These are phyloP conservation scores for Galagoides demidoff DNA, from an alignment of 2,797 vertebrate genomes.

Conservation along the genomic window DNA sequence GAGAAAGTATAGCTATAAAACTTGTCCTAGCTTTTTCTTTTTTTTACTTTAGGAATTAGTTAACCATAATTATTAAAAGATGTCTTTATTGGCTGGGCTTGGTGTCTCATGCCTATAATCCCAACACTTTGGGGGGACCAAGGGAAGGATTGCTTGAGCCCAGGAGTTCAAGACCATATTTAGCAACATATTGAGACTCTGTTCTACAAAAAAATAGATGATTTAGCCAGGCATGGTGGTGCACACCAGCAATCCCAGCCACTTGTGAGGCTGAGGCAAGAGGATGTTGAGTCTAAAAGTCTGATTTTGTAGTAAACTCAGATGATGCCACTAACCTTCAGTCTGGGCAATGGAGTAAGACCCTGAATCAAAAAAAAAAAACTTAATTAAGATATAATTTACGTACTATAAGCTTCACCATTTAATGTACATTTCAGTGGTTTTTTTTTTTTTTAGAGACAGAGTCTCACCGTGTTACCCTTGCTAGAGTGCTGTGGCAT, in stretches of 20 bases:
- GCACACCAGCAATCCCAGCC: too few species aligned
- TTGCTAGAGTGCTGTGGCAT: too few species aligned
- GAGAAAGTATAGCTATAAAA: background rate
- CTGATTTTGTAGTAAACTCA: background rate
- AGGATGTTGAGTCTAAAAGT: background rate
- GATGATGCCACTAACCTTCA: background rate
- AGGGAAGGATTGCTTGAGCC: too few species aligned
- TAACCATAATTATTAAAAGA: background rate
- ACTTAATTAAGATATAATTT: background rate
- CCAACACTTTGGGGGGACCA: background rate
- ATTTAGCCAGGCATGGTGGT: too few species aligned
- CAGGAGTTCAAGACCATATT: too few species aligned
- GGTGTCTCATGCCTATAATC: background rate
- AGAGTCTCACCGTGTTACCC: too few species aligned
- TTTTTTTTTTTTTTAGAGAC: too few species aligned
- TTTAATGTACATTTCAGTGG: background rate
- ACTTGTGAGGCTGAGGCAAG: background rate
- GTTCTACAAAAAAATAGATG: too few species aligned
- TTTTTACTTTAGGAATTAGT: background rate
- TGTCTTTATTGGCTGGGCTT: background rate
- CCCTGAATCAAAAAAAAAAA: background rate
- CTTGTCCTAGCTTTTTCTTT: background rate
- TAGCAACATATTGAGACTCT: too few species aligned
- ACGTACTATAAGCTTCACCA: background rate
- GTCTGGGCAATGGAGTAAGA: too few species aligned